These are phyloP conservation scores for Diplazon laetatorius DNA, from an alignment of 2,888 invertebrate species.

Conservation along the genomic window DNA sequence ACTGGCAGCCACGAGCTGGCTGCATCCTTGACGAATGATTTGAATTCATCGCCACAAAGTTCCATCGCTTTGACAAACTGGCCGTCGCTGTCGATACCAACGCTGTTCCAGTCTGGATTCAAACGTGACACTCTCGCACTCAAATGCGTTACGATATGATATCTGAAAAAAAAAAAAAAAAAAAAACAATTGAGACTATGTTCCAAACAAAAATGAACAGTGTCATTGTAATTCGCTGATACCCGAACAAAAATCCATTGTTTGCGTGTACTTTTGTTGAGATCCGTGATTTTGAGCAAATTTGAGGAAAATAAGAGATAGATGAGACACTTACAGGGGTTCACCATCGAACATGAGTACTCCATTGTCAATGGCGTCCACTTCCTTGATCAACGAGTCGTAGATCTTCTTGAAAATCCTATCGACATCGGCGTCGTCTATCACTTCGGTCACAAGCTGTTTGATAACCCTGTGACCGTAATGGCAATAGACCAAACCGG, in stretches of 20 bases:
- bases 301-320: not conserved
- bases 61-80: slow-evolving; percentile 91
- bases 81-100: slow-evolving; percentile 84
- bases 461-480: slow-evolving; percentile 92
- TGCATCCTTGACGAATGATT: slow-evolving; percentile 84
- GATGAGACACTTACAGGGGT: slow-evolving; percentile 81
- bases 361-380: slow-evolving; percentile 99
- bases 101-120: slow-evolving; percentile 93
- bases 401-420: slow-evolving; percentile 90
- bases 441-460: slow-evolving; percentile 83
- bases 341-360: slow-evolving; percentile 90
- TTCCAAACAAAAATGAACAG: too few species aligned
- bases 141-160: slow-evolving; percentile 91
- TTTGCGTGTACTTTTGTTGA: not conserved
- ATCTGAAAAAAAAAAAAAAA: slow-evolving; percentile 83
- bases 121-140: slow-evolving; percentile 89
- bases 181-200: too few species aligned
- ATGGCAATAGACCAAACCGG: slow-evolving; percentile 95
- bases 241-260: not conserved
- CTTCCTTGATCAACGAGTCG: slow-evolving; percentile 93
- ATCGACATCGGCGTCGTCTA: slow-evolving; percentile 84
- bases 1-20: slow-evolving; percentile 94
- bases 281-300: not conserved
- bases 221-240: too few species aligned
- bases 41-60: slow-evolving; percentile 91